Base-by-base conservation (phyloP, 1,140 invertebrate genomes). In the Drosophila littoralis region DNA sequence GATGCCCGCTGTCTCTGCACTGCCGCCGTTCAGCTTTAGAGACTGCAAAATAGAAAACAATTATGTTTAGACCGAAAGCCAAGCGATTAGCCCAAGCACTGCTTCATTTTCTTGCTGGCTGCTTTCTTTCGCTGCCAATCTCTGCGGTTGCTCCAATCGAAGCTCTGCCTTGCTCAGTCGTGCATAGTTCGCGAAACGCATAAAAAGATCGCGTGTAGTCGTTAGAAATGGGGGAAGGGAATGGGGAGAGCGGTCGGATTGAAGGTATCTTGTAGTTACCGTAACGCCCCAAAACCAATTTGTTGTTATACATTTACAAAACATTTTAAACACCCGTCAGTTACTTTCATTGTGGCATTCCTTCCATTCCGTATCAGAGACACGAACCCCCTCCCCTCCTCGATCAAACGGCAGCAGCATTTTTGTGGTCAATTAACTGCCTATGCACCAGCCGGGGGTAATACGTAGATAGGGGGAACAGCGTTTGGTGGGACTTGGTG, bases 271-370 rank as follows among this genome's bases (percentile, higher is more conserved):
- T 28, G 22, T 28, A 12, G 65, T 77, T 81, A 55, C 69, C 68
- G 79, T 68, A 83, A 86, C 83, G 79, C 79, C 83, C 75, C 82
- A 66, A 85, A 79, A 86, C 71, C 83, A 88, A 88, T 86, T 86
- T 86, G 82, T 86, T 86, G 79, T 76, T 74, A 50, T 73, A 79
- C 67, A 79, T 81, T 78, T 69, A 68, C 75, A 78, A 85, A 82
- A 79, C 71, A 86, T 73, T 84, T 73, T 59, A 13, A 67, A 59
- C 55, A 52, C 45, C 64, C 36, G 48, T 33, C 67, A 76, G 33
- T 78, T 75, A 86, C 81, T 85, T 85, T 82, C 80, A 82, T 82
- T 82, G 75, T 48, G 52, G 46, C 35, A 43, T 38, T 28, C 33
- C 45, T 45, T 38, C 32, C 58, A 17, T 17, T 28, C 13, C 17